Evolutionary conservation across 2,888 invertebrate genomes (phyloP).

Genomic region (Aspidapion aeneum): DNA sequence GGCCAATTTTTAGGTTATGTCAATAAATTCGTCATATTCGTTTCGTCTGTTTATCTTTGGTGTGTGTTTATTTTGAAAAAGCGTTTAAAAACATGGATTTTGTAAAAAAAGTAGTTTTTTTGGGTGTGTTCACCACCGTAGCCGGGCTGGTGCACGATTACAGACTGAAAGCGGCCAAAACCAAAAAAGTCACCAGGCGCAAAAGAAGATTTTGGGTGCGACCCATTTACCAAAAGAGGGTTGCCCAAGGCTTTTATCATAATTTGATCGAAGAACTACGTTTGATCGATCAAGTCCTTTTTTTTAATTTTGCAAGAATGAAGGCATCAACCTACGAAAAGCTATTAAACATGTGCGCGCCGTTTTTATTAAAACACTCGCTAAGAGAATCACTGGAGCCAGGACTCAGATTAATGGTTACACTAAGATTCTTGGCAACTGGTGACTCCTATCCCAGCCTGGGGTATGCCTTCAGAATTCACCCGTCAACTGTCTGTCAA

Average conservation of each 20-base stretch:
- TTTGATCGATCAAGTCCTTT: background rate
- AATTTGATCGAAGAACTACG: background rate
- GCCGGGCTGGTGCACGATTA: background rate
- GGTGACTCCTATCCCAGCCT: background rate
- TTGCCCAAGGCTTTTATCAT: background rate
- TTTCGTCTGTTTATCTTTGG: background rate
- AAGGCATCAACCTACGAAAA: background rate
- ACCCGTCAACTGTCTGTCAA: background rate
- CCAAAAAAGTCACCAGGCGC: background rate
- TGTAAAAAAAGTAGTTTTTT: background rate
- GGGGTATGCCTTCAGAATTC: background rate
- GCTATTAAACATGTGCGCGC: background rate
- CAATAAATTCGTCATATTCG: background rate
- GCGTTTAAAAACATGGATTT: background rate
- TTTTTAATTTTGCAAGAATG: slow-evolving; percentile 3
- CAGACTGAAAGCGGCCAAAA: background rate
- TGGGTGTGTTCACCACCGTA: background rate
- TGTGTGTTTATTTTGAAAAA: background rate
- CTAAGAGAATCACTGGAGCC: background rate
- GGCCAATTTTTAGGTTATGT: background rate
- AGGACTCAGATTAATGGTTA: background rate
- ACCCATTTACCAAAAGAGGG: background rate
- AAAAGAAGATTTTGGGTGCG: slow-evolving; percentile 1
- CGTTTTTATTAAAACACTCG: background rate
- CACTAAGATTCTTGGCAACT: slow-evolving; percentile 1